Evolutionary conservation across 2,888 invertebrate species (phyloP), one percentile per base, ranked within the genome.

Genomic region (Parapristionchus giblindavisi): DNA sequence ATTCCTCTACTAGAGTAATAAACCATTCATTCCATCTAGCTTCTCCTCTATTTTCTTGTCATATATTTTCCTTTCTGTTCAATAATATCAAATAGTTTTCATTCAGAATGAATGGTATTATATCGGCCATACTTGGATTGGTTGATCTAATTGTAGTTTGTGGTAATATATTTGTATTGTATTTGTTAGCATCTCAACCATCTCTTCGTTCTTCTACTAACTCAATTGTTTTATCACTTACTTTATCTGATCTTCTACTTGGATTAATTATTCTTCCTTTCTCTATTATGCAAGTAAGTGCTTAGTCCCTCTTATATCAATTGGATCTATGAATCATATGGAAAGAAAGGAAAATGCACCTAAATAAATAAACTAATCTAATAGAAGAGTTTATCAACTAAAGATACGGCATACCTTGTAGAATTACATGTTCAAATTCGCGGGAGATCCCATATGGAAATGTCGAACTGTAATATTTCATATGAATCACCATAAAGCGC

Each of bases 261-360:
- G 97, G 97, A 1, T 90, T 96, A 17, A 93, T 95, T 38, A 96
- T 98, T 72, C 91, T 97, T 85, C 97, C 97, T 0, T 97, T 97
- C 90, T 95, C 95, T 24, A 94, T 96, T 74, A 94, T 95, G 36
- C 93, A 95, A 91, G 96, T 96, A 89, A 94, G 87, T 56, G 32
- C 29, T 14, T 3, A 38, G n/a, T 32, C 38, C 6, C 24, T 34
- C 61, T 36, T 11, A 38, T 43, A 14, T 17, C 58, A 21, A 8
- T 58, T 34, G 38, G n/a, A 38, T 58, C 54, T 4, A 54, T 54
- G 27, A 14, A 27, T 4, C 27, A 21, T 24, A 54, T 11, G 24
- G 54, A 29, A 54, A n/a, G n/a, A n/a, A n/a, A n/a, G n/a, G n/a
- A n/a, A n/a, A n/a, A n/a, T n/a, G n/a, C n/a, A n/a, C n/a, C n/a